phyloP scores from a whole-genome alignment of 2,797 vertebrate genomes.

The Antennarius maculatus region DNA sequence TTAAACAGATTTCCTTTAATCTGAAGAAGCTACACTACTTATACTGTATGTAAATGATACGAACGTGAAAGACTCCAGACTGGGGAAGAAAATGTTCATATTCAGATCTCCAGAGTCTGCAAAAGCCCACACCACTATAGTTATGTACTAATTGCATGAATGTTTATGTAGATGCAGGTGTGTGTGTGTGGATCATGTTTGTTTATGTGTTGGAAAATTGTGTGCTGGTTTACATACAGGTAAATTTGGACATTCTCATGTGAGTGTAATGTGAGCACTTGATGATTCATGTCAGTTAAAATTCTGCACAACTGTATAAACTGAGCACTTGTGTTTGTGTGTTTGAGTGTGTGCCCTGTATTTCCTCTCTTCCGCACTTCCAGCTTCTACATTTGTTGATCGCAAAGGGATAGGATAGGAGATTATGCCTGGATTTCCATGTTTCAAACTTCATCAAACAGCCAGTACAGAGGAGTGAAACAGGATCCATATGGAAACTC shows the following conservation, averaged over 20 bases:
- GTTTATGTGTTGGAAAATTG: conserved; percentile 12
- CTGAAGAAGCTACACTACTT: conserved; percentile 34
- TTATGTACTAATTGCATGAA: conserved; percentile 16
- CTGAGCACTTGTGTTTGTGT: conserved; percentile 12
- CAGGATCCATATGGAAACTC: conserved; percentile 37
- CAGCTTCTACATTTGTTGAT: conserved; percentile 67
- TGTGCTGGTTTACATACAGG: conserved; percentile 2
- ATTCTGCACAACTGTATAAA: conserved; percentile 40
- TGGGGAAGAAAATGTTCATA: conserved; percentile 57
- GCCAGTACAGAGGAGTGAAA: conserved; percentile 56
- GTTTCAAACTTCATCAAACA: conserved; percentile 79
- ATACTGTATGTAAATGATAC: conserved; percentile 45
- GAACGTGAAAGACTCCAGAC: conserved; percentile 31
- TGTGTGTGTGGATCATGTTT: conserved; percentile 34
- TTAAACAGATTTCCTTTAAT: conserved; percentile 51
- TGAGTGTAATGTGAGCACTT: conserved; percentile 24
- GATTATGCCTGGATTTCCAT: conserved; percentile 76
- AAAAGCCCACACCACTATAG: conserved; percentile 4
- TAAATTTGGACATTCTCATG: conserved; percentile 9
- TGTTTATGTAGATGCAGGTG: conserved; percentile 32
- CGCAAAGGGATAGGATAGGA: conserved; percentile 61
- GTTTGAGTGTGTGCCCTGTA: conserved; percentile 22
- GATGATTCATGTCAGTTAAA: conserved; percentile 27
- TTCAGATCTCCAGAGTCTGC: conserved; percentile 11
- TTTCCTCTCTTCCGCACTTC: conserved; percentile 45